Evolutionary conservation across 2,888 invertebrate genomes (phyloP).

Genomic region (Pollenia amentaria): DNA sequence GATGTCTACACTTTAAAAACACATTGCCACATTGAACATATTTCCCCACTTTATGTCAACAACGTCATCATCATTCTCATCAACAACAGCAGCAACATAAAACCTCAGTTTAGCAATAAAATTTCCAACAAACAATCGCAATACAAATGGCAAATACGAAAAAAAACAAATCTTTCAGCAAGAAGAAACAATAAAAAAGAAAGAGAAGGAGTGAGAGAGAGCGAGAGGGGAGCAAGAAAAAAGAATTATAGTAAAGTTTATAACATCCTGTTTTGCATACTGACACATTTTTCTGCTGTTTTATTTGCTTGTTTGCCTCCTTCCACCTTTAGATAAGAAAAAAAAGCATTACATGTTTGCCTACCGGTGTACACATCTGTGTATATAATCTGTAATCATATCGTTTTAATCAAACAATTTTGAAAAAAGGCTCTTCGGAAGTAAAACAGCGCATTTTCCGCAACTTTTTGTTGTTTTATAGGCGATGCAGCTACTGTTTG

Average conservation of each 20-base stretch:
- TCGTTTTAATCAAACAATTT: conserved; percentile 43
- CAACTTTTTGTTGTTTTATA: conserved; percentile 30
- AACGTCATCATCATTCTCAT: conserved; percentile 47
- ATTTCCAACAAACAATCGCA: conserved; percentile 59
- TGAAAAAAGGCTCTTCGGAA: conserved; percentile 36
- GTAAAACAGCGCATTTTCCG: conserved; percentile 60
- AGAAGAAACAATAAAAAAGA: not conserved
- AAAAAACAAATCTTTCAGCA: not conserved
- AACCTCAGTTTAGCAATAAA: conserved; percentile 42
- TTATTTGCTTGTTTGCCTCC: not conserved
- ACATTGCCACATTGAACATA: conserved; percentile 35
- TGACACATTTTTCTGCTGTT: conserved; percentile 60
- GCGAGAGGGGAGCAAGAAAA: not conserved
- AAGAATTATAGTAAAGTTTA: conserved; percentile 27
- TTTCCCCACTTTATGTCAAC: conserved; percentile 66
- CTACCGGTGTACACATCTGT: not conserved
- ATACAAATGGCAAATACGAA: conserved; percentile 16
- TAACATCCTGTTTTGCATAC: conserved; percentile 71
- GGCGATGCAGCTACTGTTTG: conserved; percentile 5
- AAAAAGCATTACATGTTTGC: not conserved
- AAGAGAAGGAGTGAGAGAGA: not conserved
- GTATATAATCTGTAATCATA: conserved; percentile 33
- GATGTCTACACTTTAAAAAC: not conserved
- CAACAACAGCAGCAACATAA: conserved; percentile 28
- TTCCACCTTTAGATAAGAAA: not conserved